Evolutionary conservation across 2,888 invertebrate species (phyloP), one percentile per base, ranked within the genome.

Genomic region (Ferrisia virgata): DNA sequence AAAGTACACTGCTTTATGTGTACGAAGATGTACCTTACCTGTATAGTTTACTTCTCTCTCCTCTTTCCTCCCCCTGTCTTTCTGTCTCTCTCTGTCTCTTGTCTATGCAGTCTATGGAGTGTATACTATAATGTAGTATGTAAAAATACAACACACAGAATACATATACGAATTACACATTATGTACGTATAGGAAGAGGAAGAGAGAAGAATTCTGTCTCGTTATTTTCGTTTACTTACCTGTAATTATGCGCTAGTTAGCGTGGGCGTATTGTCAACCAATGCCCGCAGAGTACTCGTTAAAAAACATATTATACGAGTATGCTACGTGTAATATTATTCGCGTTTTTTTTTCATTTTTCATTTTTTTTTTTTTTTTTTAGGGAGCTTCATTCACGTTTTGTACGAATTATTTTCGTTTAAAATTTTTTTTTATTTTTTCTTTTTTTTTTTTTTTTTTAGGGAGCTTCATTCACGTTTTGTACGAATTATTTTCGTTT

Each of bases 181-280:
- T n/a, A n/a, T n/a, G n/a, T n/a, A n/a, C n/a, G n/a, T n/a, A n/a
- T n/a, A n/a, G n/a, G n/a, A n/a, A n/a, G 28, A 64, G 64, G 6
- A 64, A 64, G 13, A 11, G 28, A 64, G 11, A 13, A 11, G 53
- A 53, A 53, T 53, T 53, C 25, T 40, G 9, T 80, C 47, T 80
- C 53, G 40, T 53, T 53, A 43, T 80, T 80, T 80, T 36, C 47
- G 36, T 58, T 82, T 58, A 82, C 82, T 69, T 82, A 82, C 82
- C 82, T 82, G 82, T 58, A 82, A 82, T 82, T 82, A 64, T 82
- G 82, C 31, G 64, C 82, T 18, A 39, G 64, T 82, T 64, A 39
- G 82, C 33, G 82, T 82, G 69, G 82, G 82, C 64, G 82, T 64
- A 82, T 82, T 82, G 82, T 82, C 82, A 82, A 82, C 82, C 53